These are phyloP conservation scores for Temnothorax unifasciatus DNA, from an alignment of 2,888 invertebrate genomes.

Conservation along the genomic window DNA sequence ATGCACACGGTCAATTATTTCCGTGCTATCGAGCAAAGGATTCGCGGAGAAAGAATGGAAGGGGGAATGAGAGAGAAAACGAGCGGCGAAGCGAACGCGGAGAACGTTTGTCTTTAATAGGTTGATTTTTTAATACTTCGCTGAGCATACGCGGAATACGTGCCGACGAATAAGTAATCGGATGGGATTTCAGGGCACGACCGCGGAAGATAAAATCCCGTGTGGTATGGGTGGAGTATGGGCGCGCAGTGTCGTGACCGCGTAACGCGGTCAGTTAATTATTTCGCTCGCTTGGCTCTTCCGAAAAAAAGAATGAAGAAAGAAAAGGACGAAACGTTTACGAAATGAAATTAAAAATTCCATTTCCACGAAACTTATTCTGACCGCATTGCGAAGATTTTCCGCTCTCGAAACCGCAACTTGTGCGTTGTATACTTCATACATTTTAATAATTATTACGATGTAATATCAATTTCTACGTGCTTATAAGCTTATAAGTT, in stretches of 20 bases:
- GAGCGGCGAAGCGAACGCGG: conserved; percentile 2
- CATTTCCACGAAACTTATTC: conserved; percentile 44
- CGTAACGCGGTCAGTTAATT: conserved; percentile 48
- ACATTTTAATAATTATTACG: background rate
- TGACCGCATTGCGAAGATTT: background rate
- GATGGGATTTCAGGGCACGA: conserved; percentile 45
- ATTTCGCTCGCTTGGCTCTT: conserved; percentile 29
- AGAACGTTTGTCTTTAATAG: conserved; percentile 26
- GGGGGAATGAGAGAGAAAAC: background rate
- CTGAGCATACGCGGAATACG: conserved; percentile 17
- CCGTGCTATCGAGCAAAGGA: conserved; percentile 45
- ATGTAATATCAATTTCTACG: conserved; percentile 13
- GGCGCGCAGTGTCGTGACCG: conserved; percentile 22
- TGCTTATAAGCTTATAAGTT: background rate
- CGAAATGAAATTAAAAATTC: conserved; percentile 48
- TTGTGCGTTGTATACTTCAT: background rate
- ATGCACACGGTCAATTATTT: conserved; percentile 57
- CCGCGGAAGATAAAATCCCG: conserved; percentile 33
- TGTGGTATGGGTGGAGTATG: background rate
- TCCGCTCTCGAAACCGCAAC: background rate
- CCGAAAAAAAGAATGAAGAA: background rate
- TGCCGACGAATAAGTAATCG: conserved; percentile 52
- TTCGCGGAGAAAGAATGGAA: background rate
- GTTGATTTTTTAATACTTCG: conserved; percentile 36
- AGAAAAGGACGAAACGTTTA: background rate